phyloP scores from a whole-genome alignment of 1,140 invertebrate species.

The Pinna nobilis region DNA sequence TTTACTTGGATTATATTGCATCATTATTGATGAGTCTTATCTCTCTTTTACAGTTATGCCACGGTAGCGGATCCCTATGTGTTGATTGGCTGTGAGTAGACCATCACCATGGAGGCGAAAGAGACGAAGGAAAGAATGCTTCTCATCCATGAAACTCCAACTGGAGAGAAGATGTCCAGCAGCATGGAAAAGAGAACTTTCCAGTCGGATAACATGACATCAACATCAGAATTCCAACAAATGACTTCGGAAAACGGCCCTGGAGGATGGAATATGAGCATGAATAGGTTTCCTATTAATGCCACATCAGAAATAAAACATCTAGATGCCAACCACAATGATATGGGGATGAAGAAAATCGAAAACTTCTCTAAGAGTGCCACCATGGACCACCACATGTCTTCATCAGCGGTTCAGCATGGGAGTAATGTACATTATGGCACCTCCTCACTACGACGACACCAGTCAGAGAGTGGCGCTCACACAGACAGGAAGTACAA shows the following conservation, averaged over 20 bases:
- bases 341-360: background rate
- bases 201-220: conserved; percentile 4
- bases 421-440: background rate
- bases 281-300: conserved; percentile 7
- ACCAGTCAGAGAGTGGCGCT: conserved; percentile 11
- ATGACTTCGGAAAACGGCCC: background rate
- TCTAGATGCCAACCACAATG: conserved; percentile 29
- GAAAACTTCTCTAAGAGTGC: background rate
- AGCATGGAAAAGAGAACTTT: conserved; percentile 1
- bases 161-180: conserved; percentile 11
- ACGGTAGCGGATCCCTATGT: no score
- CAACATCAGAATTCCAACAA: background rate
- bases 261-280: background rate
- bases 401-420: background rate
- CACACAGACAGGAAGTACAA: background rate
- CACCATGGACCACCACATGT: background rate
- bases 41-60: no score
- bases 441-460: background rate
- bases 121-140: conserved; percentile 21
- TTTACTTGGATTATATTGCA: no score
- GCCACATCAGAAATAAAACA: conserved; percentile 21
- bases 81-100: no score
- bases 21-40: no score
- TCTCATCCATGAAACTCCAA: background rate
- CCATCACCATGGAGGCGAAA: conserved; percentile 3